Base-by-base conservation (phyloP, 1,140 invertebrate species). In the Drosophila cardini region DNA sequence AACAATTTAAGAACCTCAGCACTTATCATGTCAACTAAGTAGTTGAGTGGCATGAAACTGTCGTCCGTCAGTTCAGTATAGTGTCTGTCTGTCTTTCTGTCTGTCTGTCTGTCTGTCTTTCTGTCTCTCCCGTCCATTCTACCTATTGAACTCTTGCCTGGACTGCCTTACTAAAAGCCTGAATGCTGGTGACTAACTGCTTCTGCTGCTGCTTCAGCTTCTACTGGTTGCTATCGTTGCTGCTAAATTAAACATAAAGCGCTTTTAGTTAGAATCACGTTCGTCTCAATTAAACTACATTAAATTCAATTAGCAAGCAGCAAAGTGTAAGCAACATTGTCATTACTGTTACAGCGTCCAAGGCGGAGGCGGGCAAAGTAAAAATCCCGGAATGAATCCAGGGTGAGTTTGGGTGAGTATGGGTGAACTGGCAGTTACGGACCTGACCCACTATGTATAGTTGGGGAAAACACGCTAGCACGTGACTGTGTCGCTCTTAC, bases 271-370 rank as follows among this genome's bases (percentile, higher is more conserved):
- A 84, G 80, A 89, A 89, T 89, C 84, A 89, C 80, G 84, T 89
- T 89, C 84, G 89, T 90, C 87, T 90, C 87, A 90, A 90, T 90
- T 90, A 90, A 90, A 90, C 80, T 89, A 90, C 87, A 90, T 90
- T 87, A 90, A 90, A 90, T 90, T 90, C 80, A 90, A 90, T 83
- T 83, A 90, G 72, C 86, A 80, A 68, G 76, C 72, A 77, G 69
- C 82, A 75, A 76, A 82, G 72, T 76, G 68, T 76, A 79, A 71
- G 79, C 83, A 86, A 86, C 84, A 89, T 79, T 87, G 83, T 82
- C 76, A 87, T 79, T 87, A 83, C 68, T 72, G 82, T 86, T 73
- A 72, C 57, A 62, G 65, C 16, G 72, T 61, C 71, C 69, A 69
- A 46, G 43, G 4, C 21, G 21, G 2, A 4, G 21, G 21, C 21